A percentile compares a stretch with the other conserved stretches of the same genome.
phyloP scores from a whole-genome alignment of 92 coral and sea anemone species.

The Micromussa lordhowensis region DNA sequence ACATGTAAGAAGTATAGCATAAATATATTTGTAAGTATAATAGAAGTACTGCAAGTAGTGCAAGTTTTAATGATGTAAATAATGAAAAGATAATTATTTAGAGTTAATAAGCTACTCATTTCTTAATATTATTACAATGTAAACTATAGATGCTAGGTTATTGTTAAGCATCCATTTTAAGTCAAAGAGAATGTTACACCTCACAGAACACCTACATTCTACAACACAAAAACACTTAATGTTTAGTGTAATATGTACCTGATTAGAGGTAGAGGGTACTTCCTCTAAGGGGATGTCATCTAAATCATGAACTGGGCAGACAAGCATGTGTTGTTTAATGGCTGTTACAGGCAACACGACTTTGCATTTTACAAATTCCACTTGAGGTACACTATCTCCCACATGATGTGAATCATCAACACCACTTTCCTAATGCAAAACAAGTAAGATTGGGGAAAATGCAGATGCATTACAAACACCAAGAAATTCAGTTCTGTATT shows the following conservation, averaged over 20 bases:
- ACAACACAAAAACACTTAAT: too few relatives aligned
- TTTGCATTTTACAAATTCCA: slow-evolving; percentile 31
- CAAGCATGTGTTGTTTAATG: slow-evolving; percentile 35
- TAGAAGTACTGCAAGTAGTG: too few relatives aligned
- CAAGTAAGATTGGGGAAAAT: slow-evolving; percentile 23
- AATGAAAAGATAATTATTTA: slow-evolving; percentile 9
- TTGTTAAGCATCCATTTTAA: slow-evolving; percentile 10
- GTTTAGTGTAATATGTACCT: slow-evolving; percentile 15
- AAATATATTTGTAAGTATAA: too few relatives aligned
- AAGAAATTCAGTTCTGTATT: too few relatives aligned
- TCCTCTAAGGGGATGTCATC: slow-evolving; percentile 20
- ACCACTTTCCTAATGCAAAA: slow-evolving; percentile 30
- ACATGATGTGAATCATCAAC: slow-evolving; percentile 24
- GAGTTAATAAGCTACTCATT: slow-evolving; percentile 11
- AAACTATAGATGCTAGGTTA: too few relatives aligned
- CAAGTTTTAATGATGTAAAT: too few relatives aligned
- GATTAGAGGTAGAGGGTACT: background rate
- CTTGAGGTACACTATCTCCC: slow-evolving; percentile 32
- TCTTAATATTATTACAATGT: slow-evolving; percentile 18
- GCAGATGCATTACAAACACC: too few relatives aligned
- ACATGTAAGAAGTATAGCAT: too few relatives aligned
- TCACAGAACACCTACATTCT: background rate
- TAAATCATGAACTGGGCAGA: slow-evolving; percentile 23
- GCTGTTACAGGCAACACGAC: slow-evolving; percentile 32
- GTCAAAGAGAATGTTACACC: slow-evolving; percentile 10